Evolutionary conservation across 53 echinoderm and acorn worm species (phyloP).

Genomic region (Temnopleurus reevesii): DNA sequence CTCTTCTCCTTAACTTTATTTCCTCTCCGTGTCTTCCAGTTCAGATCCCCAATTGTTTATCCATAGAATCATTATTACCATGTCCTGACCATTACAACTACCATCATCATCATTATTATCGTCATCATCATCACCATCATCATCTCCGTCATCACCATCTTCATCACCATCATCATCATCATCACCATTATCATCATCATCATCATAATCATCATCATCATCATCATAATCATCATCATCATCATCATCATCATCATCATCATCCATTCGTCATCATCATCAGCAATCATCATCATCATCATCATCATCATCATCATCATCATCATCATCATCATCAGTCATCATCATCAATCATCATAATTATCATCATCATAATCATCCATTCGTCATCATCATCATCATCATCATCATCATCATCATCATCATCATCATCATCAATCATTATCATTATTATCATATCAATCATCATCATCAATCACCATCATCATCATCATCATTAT

Average conservation of each 20-base stretch:
- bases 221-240: neutral
- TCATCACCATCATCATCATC: neutral
- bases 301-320: conserved; percentile 4
- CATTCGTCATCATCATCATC: conserved; percentile 6
- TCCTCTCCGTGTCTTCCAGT: too few species aligned
- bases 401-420: conserved; percentile 37
- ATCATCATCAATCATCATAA: neutral
- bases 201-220: too few species aligned
- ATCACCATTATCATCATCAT: neutral
- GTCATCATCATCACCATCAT: too few species aligned
- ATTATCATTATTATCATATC: neutral
- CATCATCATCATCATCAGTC: neutral
- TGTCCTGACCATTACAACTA: too few species aligned
- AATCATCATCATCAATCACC: neutral
- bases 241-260: neutral
- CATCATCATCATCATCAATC: neutral
- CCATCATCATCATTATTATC: too few species aligned
- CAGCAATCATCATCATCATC: neutral
- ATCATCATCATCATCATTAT: neutral
- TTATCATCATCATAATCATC: neutral
- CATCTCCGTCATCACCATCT: too few species aligned
- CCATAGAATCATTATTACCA: too few species aligned
- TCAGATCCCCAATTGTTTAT: too few species aligned
- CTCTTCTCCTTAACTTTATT: too few species aligned
- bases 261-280: neutral